Conservation (phyloP, 2,888 invertebrate genomes). For the Pollenia amentaria region DNA sequence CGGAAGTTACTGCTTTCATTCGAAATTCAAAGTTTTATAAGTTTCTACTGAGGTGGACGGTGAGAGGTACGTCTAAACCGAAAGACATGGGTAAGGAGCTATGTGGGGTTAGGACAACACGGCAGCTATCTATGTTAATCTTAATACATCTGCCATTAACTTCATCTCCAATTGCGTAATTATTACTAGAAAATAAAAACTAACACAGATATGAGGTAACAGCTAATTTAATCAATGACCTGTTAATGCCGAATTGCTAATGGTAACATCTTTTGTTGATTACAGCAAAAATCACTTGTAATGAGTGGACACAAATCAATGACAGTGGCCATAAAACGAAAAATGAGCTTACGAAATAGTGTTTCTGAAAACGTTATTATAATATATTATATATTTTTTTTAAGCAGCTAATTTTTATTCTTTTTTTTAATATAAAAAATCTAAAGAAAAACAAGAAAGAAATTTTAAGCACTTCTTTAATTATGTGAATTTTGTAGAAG, state of each 20-base stretch:
- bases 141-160: no score
- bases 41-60: no score
- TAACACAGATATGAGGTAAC: neutral
- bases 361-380: neutral
- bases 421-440: neutral
- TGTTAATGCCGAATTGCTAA: neutral
- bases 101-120: no score
- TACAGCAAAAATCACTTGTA: neutral
- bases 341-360: neutral
- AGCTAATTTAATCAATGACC: neutral
- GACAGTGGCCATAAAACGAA: neutral
- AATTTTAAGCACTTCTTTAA: no score
- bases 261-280: neutral
- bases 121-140: no score
- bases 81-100: no score
- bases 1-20: no score
- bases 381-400: neutral
- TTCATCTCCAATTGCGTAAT: neutral
- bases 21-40: no score
- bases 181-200: neutral
- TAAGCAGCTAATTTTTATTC: neutral
- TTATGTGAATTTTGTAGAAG: no score
- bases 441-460: no score
- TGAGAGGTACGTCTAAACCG: no score
- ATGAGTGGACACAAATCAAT: neutral